Base-by-base conservation (phyloP, 2,888 invertebrate genomes). In the Prenolepis imparis region DNA sequence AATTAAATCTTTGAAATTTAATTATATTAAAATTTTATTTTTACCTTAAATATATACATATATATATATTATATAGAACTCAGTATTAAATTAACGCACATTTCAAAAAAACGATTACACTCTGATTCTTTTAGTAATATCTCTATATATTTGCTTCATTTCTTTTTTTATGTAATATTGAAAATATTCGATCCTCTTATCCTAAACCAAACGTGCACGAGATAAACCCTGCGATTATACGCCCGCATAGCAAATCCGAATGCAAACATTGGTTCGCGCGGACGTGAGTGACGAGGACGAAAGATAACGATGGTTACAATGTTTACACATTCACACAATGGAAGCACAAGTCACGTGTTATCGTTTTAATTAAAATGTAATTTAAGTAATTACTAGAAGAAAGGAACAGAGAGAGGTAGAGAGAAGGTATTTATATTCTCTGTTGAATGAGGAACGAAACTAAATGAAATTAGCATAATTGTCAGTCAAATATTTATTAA, bases 341-440 rank as follows among this genome's bases (percentile, higher is more conserved):
- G 41, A 70, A 68, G 41, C 28, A 39, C 41, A 68, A 57, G 70
- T 78, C 41, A 70, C 18, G 41, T 44, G 21, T 78, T 78, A 57
- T 78, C 18, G 44, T 78, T 70, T 32, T 70, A 78, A 78, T 78
- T 70, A 70, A 78, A 78, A 78, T 70, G 44, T 70, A 70, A 78
- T 70, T 57, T 57, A 78, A 70, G 21, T 59, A 78, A 78, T 77
- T 68, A 28, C 28, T 15, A 55, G 28, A 68, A 77, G 9, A 52
- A 52, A 8, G 52, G 8, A n/a, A 44, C 8, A 8, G 52, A n/a
- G 1, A 52, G 15, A 44, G 44, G 12, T 11, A 44, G n/a, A n/a
- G n/a, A n/a, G 52, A 52, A 8, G 1, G 4, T 11, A 77, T 77
- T 77, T 68, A 68, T 28, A 4, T 21, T 75, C n/a, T 21, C 36